Evolutionary conservation across 2,888 invertebrate species (phyloP).

Genomic region (Sericinus montela): DNA sequence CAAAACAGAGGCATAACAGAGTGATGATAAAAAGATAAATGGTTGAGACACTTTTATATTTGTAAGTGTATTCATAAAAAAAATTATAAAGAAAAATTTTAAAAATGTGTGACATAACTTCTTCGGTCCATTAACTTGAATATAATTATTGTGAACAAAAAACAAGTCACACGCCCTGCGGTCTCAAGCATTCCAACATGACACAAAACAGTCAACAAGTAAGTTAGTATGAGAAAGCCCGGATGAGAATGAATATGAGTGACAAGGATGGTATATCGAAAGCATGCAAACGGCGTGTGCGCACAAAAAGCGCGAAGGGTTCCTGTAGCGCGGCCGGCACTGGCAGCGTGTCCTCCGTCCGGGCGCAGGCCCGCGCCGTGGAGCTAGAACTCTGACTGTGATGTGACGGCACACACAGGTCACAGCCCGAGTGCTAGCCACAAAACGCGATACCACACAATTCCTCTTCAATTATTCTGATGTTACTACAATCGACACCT

Average conservation of each 20-base stretch:
- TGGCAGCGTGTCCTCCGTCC: conserved; percentile 12
- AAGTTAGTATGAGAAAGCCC: conserved; percentile 15
- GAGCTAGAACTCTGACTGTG: conserved; percentile 98
- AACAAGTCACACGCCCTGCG: conserved; percentile 54
- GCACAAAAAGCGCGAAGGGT: conserved; percentile 31
- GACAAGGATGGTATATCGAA: conserved; percentile 8
- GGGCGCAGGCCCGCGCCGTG: conserved; percentile 68
- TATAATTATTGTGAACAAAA: too few species aligned
- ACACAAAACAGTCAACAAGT: background rate
- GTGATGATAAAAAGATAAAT: too few species aligned
- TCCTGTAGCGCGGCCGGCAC: background rate
- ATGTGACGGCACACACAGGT: conserved; percentile 89
- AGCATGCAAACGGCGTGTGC: conserved; percentile 34
- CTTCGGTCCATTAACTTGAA: too few species aligned
- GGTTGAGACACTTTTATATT: too few species aligned
- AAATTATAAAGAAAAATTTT: too few species aligned
- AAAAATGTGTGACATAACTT: too few species aligned
- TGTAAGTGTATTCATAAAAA: too few species aligned
- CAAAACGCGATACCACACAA: conserved; percentile 41
- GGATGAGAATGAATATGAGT: conserved; percentile 12
- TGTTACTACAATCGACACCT: conserved; percentile 11
- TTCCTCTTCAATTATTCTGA: conserved; percentile 16
- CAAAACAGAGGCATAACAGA: too few species aligned
- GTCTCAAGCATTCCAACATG: conserved; percentile 20
- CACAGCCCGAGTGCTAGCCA: conserved; percentile 89